Base-by-base conservation (phyloP, 2,113 vertebrate species). In the Chloropsis hardwickii region DNA sequence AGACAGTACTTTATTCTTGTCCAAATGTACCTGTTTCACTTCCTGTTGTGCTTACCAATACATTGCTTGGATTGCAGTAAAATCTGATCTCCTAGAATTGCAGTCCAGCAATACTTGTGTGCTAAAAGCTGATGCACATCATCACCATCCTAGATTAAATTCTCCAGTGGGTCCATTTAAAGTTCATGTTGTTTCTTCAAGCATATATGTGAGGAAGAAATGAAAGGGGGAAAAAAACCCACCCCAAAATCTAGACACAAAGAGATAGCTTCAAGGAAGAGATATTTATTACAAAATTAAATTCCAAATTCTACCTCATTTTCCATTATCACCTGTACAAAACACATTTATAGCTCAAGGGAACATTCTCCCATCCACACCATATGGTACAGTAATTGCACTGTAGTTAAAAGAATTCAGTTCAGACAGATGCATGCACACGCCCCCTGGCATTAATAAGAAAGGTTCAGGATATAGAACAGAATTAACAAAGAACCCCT, bases 241-340 rank as follows among this genome's bases (percentile, higher is more conserved):
- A 90, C 21, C 44, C 79, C 90, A 94, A 82, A 44, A 90, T n/a
- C 7, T 21, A 90, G 67, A 90, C 21, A 4, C 42, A 71, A 73
- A 94, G 25, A 95, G 33, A 90, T 33, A 72, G 42, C 61, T 97
- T 93, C 80, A 96, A 98, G 97, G 51, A 92, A 96, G 80, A 89
- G 7, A 28, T 87, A 91, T 98, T 98, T 98, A 98, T 98, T 98
- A 97, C 56, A 97, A 97, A 98, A 98, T 54, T 95, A 85, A 96
- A 88, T 72, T 87, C 45, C 42, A 95, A 94, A 82, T 81, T 96
- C 66, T 81, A 94, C 64, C 13, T 95, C 27, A 69, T 95, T 90
- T 89, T 92, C 45, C 84, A 48, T 60, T 60, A 86, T 80, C 76
- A 28, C 33, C 72, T 94, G 70, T 97, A 93, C 56, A 97, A 97